phyloP scores from a whole-genome alignment of 2,113 vertebrate species.

The Tupaia tana region DNA sequence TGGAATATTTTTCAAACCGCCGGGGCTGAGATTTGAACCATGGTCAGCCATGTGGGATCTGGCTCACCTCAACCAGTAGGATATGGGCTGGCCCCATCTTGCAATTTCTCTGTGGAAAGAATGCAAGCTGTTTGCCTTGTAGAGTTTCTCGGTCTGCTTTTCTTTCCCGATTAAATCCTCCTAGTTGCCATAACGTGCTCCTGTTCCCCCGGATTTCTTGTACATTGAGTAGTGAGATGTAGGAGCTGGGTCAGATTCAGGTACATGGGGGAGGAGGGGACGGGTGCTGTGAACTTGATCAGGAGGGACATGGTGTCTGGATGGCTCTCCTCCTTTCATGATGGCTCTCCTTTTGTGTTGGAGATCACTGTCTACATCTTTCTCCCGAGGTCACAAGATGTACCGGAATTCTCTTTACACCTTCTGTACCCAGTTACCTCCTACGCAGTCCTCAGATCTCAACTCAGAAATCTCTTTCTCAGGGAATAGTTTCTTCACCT shows the following conservation, averaged over 20 bases:
- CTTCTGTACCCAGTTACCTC: not conserved
- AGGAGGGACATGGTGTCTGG: not conserved
- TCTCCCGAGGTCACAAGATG: not conserved
- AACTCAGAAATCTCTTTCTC: not conserved
- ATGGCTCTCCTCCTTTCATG: not conserved
- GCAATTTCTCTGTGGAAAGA: constrained; percentile 11
- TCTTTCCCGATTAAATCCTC: constrained; percentile 19
- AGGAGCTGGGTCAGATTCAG: not conserved
- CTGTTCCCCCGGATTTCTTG: not conserved
- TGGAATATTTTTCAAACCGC: no score
- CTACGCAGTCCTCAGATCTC: not conserved
- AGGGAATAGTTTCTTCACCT: not conserved
- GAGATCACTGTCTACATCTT: not conserved
- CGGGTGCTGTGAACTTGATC: not conserved
- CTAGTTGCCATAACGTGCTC: not conserved
- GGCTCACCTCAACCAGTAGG: no score
- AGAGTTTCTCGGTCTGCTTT: constrained; percentile 25
- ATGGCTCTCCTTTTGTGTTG: not conserved
- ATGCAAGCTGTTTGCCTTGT: not conserved
- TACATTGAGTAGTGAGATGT: not conserved
- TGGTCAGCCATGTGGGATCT: no score
- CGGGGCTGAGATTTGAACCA: no score
- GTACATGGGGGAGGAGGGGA: not conserved
- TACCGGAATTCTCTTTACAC: not conserved
- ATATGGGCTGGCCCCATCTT: not conserved